Conservation (phyloP, 2,113 vertebrate species). For the Lynx canadensis region DNA sequence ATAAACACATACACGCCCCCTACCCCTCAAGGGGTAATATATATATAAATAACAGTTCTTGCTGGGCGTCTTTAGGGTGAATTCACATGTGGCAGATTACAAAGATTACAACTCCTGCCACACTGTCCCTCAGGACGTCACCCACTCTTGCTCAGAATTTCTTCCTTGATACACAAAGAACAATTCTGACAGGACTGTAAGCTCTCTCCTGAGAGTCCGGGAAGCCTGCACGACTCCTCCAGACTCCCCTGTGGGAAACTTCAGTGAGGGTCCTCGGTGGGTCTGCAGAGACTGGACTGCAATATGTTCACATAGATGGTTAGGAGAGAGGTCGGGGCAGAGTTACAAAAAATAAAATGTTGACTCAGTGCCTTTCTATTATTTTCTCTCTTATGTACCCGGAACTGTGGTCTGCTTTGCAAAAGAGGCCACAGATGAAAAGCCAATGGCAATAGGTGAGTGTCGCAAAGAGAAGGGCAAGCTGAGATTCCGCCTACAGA, state of each 20-base stretch:
- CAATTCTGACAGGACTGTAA: background rate
- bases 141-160: background rate
- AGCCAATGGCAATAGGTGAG: background rate
- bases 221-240: background rate
- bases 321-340: background rate
- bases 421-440: background rate
- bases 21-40: background rate
- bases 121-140: background rate
- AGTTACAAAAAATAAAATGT: background rate
- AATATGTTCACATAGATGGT: background rate
- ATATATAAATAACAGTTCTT: background rate
- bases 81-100: background rate
- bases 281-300: background rate
- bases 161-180: background rate
- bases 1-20: background rate
- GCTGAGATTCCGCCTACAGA: background rate
- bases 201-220: background rate
- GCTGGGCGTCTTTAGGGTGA: background rate
- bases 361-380: background rate
- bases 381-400: background rate
- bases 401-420: background rate
- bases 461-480: background rate
- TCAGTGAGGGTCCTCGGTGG: background rate
- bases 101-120: background rate
- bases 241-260: background rate